Base-by-base conservation (phyloP, 2,797 vertebrate species). In the Octomys mimax region DNA sequence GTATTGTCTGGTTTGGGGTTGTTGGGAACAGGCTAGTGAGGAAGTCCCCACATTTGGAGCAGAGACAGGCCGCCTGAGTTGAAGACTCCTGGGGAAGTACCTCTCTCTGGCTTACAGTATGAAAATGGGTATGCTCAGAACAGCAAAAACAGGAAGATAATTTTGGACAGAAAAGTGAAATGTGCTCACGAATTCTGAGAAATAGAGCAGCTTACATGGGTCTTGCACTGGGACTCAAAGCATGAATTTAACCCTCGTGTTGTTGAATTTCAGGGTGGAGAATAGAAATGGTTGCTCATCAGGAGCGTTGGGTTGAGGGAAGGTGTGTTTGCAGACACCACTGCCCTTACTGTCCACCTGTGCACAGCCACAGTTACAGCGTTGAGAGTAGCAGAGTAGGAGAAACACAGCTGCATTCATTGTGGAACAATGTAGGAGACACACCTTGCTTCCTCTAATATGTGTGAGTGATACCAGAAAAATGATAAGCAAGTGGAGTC, bases 181-280 rank as follows among this genome's bases (percentile, higher is more conserved):
- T 81, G 64, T 66, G 36, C 6, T 71, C 16, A 19, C 46, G 42
- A 71, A 68, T 96, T 87, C n/a, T 33, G 59, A 87, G 46, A 92
- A 68, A 42, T 18, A 84, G 28, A 73, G 22, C 14, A 5, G 11
- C 54, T 80, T 82, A n/a, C 26, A 14, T 61, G 36, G n/a, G 52
- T 91, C 42, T 92, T 84, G 77, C 64, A 59, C 5, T 82, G 21
- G 82, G 80, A 24, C 54, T 46, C 49, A 73, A 52, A 89, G 14
- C 77, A 68, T 46, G 5, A 13, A 33, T 62, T 46, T 82, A 83
- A 82, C 3, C 39, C 70, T 14, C 1, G 92, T 26, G 24, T n/a
- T 92, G 66, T 84, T 97, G 79, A 88, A 87, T 94, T 94, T 87
- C 71, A 91, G 83, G 89, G 89, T 71, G 57, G 91, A 87, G 87